phyloP scores from a whole-genome alignment of 2,888 invertebrate species.

The Orchestes rusci region DNA sequence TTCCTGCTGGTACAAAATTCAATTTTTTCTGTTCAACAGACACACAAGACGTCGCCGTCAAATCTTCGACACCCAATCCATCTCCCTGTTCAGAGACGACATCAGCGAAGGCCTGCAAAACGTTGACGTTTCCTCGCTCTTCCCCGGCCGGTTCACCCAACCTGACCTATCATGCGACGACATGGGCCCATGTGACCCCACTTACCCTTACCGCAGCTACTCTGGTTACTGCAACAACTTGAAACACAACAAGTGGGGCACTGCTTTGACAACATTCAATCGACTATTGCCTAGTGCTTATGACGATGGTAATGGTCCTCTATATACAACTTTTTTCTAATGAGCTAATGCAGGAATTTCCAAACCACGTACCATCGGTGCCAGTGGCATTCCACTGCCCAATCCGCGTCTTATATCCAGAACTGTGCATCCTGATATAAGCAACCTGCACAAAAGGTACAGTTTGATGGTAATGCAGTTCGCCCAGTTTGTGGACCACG shows the following conservation, averaged over 20 bases:
- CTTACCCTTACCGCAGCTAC: conserved; percentile 62
- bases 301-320: conserved; percentile 68
- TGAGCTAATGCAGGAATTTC: conserved; percentile 59
- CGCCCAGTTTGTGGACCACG: conserved; percentile 91
- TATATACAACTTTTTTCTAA: too few species aligned
- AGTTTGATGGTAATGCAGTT: conserved; percentile 93
- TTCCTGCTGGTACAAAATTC: too few species aligned
- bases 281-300: conserved; percentile 79
- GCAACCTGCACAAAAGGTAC: conserved; percentile 80
- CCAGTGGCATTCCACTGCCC: conserved; percentile 71
- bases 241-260: conserved; percentile 73
- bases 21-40: too few species aligned
- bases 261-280: conserved; percentile 77
- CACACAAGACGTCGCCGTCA: conserved; percentile 62
- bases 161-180: conserved; percentile 65
- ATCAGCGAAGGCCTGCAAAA: conserved; percentile 72
- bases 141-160: conserved; percentile 53
- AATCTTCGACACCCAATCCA: conserved; percentile 60
- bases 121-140: conserved; percentile 66
- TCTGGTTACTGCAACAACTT: conserved; percentile 86
- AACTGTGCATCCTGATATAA: conserved; percentile 85
- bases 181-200: conserved; percentile 62
- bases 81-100: conserved; percentile 55
- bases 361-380: conserved; percentile 65
- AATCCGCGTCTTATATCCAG: conserved; percentile 83